Conservation (phyloP, 2,797 vertebrate genomes). For the Syngnathus acus region DNA sequence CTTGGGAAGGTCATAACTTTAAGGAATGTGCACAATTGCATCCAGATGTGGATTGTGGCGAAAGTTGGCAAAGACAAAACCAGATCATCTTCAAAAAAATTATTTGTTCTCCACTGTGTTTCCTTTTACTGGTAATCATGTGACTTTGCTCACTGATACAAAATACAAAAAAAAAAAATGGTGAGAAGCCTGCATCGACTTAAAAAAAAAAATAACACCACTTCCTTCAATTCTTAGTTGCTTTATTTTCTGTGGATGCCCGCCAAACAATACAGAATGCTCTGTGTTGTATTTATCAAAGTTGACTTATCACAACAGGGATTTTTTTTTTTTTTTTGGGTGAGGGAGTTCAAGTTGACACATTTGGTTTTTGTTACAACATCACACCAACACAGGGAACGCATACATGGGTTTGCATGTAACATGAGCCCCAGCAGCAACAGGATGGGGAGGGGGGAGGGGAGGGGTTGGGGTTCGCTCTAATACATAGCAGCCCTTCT, state of each 20-base stretch:
- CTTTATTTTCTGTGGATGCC: not conserved
- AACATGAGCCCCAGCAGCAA: not conserved
- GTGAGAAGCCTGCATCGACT: not conserved
- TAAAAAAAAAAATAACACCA: not conserved
- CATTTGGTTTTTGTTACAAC: not conserved
- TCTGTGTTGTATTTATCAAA: not conserved
- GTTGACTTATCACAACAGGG: not conserved
- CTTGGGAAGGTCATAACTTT: not conserved
- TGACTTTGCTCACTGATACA: not conserved
- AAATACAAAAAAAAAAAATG: no score
- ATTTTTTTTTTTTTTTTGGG: not conserved
- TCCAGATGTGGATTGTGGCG: conserved; percentile 7
- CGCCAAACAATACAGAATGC: not conserved
- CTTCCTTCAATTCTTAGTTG: not conserved
- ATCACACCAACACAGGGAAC: not conserved
- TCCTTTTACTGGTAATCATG: not conserved
- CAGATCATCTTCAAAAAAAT: not conserved
- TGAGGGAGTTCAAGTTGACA: not conserved
- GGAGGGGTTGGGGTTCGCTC: not conserved
- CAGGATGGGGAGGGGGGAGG: not conserved
- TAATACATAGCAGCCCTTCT: conserved; percentile 11
- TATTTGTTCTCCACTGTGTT: not conserved
- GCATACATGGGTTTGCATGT: not conserved
- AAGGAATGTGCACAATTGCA: conserved; percentile 18
- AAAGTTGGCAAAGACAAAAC: not conserved